Conservation (phyloP, 2,797 vertebrate species). For the Falco novaeseelandiae region DNA sequence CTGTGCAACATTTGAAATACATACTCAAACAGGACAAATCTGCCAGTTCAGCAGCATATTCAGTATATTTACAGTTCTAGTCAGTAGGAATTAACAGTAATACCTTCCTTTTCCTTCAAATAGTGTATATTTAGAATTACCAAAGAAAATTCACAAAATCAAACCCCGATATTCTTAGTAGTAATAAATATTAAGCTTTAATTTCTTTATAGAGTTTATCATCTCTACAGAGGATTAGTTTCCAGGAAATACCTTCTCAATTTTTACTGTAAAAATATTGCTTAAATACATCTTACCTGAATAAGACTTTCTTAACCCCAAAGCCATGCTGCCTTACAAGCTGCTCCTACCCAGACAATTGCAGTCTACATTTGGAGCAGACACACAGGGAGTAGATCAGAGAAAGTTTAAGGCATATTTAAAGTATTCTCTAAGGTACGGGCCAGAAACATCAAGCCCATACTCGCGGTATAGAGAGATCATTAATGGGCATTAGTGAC, state of each 20-base stretch:
- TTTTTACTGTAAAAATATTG: conserved; percentile 37
- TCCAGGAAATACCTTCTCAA: not conserved
- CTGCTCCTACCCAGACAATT: conserved; percentile 74
- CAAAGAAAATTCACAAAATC: not conserved
- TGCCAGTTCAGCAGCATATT: not conserved
- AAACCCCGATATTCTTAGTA: not conserved
- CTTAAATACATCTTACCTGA: conserved; percentile 90
- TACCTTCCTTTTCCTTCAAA: not conserved
- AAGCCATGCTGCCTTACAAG: conserved; percentile 85
- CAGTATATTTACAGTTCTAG: not conserved
- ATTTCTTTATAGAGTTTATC: not conserved
- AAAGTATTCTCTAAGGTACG: conserved; percentile 91
- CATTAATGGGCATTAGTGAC: conserved; percentile 99
- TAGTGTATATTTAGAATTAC: not conserved
- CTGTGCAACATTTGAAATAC: not conserved
- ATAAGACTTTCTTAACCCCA: conserved; percentile 91
- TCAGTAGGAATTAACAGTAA: not conserved
- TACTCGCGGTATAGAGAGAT: conserved; percentile 91
- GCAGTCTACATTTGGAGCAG: conserved; percentile 80
- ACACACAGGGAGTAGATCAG: conserved; percentile 77
- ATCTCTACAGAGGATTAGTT: not conserved
- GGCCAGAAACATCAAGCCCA: conserved; percentile 89
- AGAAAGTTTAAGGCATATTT: conserved; percentile 93
- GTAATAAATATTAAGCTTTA: not conserved
- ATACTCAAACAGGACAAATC: not conserved